Percentiles rank a stretch among this genome's conserved stretches.
Evolutionary conservation across 30 jellyfish, hydroid and myxozoan genomes (phyloP).

Genomic region (Rhopilema esculentum): DNA sequence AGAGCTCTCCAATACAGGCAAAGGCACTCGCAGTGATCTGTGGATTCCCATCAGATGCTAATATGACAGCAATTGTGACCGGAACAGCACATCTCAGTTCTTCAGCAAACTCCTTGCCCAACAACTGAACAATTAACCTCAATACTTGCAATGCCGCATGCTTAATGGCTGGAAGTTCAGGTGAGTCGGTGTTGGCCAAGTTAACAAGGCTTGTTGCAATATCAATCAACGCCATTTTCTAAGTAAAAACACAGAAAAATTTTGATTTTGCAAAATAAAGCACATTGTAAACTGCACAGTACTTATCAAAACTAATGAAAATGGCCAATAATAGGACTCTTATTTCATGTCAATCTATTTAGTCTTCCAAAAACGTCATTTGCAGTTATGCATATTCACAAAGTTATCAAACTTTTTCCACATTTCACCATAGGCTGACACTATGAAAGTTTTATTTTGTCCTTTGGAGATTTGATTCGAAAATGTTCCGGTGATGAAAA

Average conservation of each 20-base stretch:
- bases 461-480: too few species aligned
- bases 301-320: too few species aligned
- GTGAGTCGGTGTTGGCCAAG: slow-evolving; percentile 13
- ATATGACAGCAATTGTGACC: slow-evolving; percentile 7
- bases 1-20: slow-evolving; percentile 80
- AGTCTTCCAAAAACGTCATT: too few species aligned
- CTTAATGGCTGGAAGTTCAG: slow-evolving; percentile 59
- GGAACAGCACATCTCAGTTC: slow-evolving; percentile 49
- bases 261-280: not conserved
- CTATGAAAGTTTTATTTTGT: too few species aligned
- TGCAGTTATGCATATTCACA: too few species aligned
- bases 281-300: not conserved
- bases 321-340: too few species aligned
- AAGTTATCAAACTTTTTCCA: too few species aligned
- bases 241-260: not conserved
- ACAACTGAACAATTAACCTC: slow-evolving; percentile 48
- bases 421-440: too few species aligned
- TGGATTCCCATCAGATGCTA: slow-evolving; percentile 18
- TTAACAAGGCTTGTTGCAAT: slow-evolving; percentile 31
- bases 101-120: slow-evolving; percentile 42
- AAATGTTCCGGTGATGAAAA: too few species aligned
- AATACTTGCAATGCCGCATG: slow-evolving; percentile 80
- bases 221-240: slow-evolving; percentile 42
- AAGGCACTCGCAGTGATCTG: slow-evolving; percentile 80
- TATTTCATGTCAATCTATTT: too few species aligned